Evolutionary conservation across 2,888 invertebrate genomes (phyloP), one percentile per base, ranked within the genome.

Genomic region (Pecten maximus): DNA sequence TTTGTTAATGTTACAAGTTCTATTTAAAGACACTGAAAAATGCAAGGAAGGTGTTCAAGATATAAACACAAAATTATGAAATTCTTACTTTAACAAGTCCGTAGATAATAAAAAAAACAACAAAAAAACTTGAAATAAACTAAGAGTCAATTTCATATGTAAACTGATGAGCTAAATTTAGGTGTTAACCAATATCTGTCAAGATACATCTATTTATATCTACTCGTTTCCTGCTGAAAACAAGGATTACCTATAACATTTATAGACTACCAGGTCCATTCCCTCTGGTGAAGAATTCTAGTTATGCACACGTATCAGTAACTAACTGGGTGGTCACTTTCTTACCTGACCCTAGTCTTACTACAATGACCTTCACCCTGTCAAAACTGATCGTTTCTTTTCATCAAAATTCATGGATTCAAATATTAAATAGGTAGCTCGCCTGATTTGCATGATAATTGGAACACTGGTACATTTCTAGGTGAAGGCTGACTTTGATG

Each of bases 161-260:
- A 74, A 35, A 74, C 74, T 23, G 74, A 1, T 0, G 74, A 74
- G 74, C 10, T 74, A 74, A 74, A 74, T 74, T 74, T 74, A 74
- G 74, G 74, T 74, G 74, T 74, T 35, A 74, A 74, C 35, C 74
- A 74, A 74, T 74, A 35, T 74, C 74, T 74, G 74, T 74, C 74
- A 0, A 74, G 35, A 74, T 74, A 74, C 28, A 74, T 74, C 74
- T 74, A 74, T 74, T 74, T 74, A 3, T 15, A 23, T 74, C 74
- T 35, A 10, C 35, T 35, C 4, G 10, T 23, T 74, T 74, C 74
- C 74, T 74, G 74, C 35, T 28, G 74, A 8, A 74, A 74, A 6
- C 74, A 8, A 74, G 74, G 35, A 74, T 74, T 35, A 74, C 28
- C 74, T 74, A 60, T 60, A 60, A 23, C 60, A 60, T n/a, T n/a